A percentile compares a stretch with the other conserved stretches of the same genome.
Evolutionary conservation across 2,113 vertebrate genomes (phyloP).

Genomic region (Camelus dromedarius): DNA sequence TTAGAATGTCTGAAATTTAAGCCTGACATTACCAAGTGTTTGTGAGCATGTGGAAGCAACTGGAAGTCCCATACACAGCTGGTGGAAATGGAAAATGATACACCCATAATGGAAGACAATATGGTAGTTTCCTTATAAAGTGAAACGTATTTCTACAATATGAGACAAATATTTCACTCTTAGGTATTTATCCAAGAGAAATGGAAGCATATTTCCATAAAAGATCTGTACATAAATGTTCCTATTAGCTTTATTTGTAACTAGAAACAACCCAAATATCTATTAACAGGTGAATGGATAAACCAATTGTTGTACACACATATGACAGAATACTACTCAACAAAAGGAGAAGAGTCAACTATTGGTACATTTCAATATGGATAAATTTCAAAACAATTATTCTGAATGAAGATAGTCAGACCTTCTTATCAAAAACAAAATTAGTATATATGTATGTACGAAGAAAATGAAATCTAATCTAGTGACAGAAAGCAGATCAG

Average conservation of each 20-base stretch:
- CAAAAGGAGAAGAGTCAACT: neutral
- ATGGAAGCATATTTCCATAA: neutral
- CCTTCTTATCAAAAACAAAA: neutral
- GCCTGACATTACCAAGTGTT: neutral
- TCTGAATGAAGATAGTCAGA: neutral
- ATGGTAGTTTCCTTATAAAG: neutral
- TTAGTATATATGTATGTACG: neutral
- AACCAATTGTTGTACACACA: neutral
- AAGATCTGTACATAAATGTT: neutral
- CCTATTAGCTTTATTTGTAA: neutral
- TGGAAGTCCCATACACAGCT: neutral
- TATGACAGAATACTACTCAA: neutral
- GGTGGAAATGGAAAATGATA: neutral
- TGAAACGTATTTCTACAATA: neutral
- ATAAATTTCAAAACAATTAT: neutral
- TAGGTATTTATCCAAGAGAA: neutral
- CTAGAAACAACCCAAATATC: neutral
- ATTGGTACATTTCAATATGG: neutral
- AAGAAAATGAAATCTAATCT: neutral
- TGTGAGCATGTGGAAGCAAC: neutral
- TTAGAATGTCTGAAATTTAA: neutral
- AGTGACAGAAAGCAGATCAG: neutral
- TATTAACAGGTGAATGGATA: neutral
- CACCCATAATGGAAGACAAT: neutral
- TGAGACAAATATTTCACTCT: neutral